Evolutionary conservation across 2,888 invertebrate genomes (phyloP), one percentile per base, ranked within the genome.

Genomic region (Prenolepis imparis): DNA sequence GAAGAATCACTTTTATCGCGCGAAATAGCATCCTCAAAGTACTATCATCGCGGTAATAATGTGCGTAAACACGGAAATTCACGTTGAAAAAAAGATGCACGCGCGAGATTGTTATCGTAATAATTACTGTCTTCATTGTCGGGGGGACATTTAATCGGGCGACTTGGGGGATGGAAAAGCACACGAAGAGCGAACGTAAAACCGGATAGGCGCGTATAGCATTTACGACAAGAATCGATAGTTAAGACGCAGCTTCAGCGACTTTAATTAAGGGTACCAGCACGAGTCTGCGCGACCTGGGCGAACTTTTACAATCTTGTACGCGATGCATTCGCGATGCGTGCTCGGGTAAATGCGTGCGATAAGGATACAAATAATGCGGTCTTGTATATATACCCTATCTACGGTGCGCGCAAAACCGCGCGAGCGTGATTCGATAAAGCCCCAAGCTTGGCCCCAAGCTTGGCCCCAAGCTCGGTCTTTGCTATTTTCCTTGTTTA

Each of bases 381-480:
- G 28, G 28, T n/a, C 24, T 44, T 28, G 3, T 28, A 28, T 28
- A 28, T 28, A 28, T 28, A 28, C 3, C 28, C 24, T 41, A 86
- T 87, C 89, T 73, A 70, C 85, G 84, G 84, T 84, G 88, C 85
- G 89, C 89, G 86, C 88, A 90, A 92, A 91, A 18, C 18, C 88
- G 86, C 84, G 88, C 85, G 88, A 28, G 89, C 90, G 90, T 90
- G 92, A 92, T 92, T 91, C 91, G 91, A 92, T 91, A 91, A 90
- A 73, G 68, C 74, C 75, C 28, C 28, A 28, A 86, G 63, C 59
- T 52, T 36, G 78, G 78, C 64, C 78, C 59, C 78, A 55, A n/a
- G n/a, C n/a, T n/a, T n/a, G n/a, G n/a, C n/a, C n/a, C n/a, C 59
- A 28, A 28, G 28, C 18, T 87, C 80, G 63, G 84, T 77, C 83